Evolutionary conservation across 2,888 invertebrate genomes (phyloP).

Genomic region (Embidobia sp.): DNA sequence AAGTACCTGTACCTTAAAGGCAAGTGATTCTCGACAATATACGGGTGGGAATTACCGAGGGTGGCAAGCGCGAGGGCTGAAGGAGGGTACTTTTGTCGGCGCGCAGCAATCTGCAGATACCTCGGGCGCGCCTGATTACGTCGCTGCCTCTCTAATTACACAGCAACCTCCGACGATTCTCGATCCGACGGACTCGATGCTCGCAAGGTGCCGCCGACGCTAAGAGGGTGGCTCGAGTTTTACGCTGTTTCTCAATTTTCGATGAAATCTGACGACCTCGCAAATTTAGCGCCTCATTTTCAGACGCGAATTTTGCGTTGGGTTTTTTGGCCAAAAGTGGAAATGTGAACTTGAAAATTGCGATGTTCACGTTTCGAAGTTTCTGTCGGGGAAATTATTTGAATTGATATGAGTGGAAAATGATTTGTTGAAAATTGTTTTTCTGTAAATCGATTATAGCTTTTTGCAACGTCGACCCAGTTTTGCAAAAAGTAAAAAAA

Average conservation of each 20-base stretch:
- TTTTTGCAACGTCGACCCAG: too few species aligned
- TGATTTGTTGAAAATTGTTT: too few species aligned
- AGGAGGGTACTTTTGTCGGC: constrained; percentile 62
- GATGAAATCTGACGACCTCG: constrained; percentile 57
- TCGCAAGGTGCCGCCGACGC: constrained; percentile 47
- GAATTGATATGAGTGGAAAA: too few species aligned
- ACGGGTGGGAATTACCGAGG: constrained; percentile 57
- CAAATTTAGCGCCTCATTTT: constrained; percentile 46
- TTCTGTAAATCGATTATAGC: too few species aligned
- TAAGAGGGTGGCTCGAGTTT: constrained; percentile 65
- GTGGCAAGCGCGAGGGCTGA: constrained; percentile 64
- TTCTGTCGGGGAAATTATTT: too few species aligned
- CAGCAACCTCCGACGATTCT: constrained; percentile 70
- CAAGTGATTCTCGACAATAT: constrained; percentile 63
- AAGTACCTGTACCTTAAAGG: constrained; percentile 58
- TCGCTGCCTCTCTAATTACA: constrained; percentile 73
- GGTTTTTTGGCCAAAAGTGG: not conserved
- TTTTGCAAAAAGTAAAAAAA: too few species aligned
- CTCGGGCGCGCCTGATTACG: constrained; percentile 73
- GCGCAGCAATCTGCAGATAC: constrained; percentile 66
- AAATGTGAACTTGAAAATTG: too few species aligned
- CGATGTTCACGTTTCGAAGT: too few species aligned
- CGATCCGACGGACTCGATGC: constrained; percentile 63
- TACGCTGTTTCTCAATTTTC: constrained; percentile 61
- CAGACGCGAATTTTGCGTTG: constrained; percentile 21